Evolutionary conservation across 2,797 vertebrate genomes (phyloP), one percentile per base, ranked within the genome.

Genomic region (Oryzias dopingdopingensis): DNA sequence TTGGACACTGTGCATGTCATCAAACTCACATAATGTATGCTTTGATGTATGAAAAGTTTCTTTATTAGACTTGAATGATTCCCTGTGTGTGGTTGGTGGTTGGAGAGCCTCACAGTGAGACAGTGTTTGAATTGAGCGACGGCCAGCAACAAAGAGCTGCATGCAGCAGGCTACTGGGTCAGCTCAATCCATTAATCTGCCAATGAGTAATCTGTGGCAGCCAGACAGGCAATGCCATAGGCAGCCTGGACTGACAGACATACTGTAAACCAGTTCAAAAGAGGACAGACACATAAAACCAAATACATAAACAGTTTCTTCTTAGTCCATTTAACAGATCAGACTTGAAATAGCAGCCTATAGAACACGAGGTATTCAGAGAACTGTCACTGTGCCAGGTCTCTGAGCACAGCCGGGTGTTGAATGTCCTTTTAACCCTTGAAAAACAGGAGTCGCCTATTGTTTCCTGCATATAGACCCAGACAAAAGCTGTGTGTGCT

Each of bases 131-230:
- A 67, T 73, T 66, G 72, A 56, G 59, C 70, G 75, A 59, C 62
- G 53, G 46, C 62, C 66, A 42, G 74, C 80, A 71, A 88, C 86
- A 89, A 83, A 85, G 83, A 82, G 62, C 76, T 47, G 65, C 81
- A 82, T 83, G 83, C 77, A 76, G 77, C 79, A 51, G 77, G 84
- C 82, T 82, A 87, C 77, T 87, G 79, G 86, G 86, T 86, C 89
- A 89, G 79, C 84, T 89, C 86, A 88, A 88, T 89, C 86, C 85
- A 89, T 88, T 88, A 89, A 90, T 90, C 86, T 89, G 82, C 82
- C 86, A 90, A 78, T 87, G 85, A 88, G 81, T 88, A 90, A 90
- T 90, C 84, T 90, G 81, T 86, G 85, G 84, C 82, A 80, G 74
- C 82, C 81, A 71, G 73, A 84, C 80, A 81, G 60, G 63, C 81